These are phyloP conservation scores for Paramormyrops hopkinsi DNA, from an alignment of 2,797 vertebrate species.

Conservation along the genomic window DNA sequence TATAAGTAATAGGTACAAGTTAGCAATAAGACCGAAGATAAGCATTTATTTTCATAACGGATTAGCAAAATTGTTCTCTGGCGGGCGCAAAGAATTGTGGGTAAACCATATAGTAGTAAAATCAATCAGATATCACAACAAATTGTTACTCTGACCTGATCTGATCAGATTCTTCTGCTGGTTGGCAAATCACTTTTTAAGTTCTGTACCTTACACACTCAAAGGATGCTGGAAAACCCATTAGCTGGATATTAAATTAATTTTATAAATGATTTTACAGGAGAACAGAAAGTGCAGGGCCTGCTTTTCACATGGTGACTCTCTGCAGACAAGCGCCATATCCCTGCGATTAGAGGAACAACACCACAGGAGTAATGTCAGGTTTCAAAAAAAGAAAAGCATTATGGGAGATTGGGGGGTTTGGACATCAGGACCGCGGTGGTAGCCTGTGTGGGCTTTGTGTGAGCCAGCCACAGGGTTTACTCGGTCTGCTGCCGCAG, in stretches of 20 bases:
- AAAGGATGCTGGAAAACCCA: background rate
- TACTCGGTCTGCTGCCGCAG: conserved; percentile 63
- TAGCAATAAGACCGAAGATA: background rate
- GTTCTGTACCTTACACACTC: background rate
- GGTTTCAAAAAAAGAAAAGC: conserved; percentile 26
- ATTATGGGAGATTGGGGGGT: background rate
- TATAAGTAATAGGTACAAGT: background rate
- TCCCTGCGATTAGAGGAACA: background rate
- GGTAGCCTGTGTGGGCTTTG: conserved; percentile 17
- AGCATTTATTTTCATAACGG: background rate
- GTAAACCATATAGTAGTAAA: background rate
- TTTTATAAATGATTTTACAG: background rate
- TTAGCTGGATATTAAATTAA: background rate
- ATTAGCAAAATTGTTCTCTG: background rate
- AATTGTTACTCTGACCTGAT: background rate
- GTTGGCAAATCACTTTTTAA: background rate
- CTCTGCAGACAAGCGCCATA: background rate
- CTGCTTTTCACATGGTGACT: background rate
- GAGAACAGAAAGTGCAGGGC: background rate
- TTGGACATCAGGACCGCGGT: conserved; percentile 6
- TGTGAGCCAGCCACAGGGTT: conserved; percentile 31
- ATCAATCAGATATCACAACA: background rate
- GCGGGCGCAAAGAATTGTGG: background rate
- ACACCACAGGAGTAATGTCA: background rate
- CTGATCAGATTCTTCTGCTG: background rate